A percentile compares a stretch with the other conserved stretches of the same genome.
Evolutionary conservation across 2,888 invertebrate genomes (phyloP).

Genomic region (Drosophila nr. medialis): DNA sequence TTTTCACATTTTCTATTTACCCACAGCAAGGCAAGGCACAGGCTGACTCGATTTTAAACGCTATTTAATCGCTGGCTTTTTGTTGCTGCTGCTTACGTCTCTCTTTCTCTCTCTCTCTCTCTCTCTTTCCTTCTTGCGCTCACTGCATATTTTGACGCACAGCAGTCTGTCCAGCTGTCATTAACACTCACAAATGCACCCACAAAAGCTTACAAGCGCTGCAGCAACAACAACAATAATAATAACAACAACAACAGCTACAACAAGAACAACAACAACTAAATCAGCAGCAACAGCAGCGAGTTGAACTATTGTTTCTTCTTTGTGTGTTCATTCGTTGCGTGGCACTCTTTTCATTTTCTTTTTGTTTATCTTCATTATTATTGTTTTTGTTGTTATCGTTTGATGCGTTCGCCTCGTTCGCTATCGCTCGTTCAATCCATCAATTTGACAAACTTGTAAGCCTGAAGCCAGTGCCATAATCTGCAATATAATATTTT

Average conservation of each 20-base stretch:
- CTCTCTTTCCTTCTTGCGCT: slow-evolving; percentile 16
- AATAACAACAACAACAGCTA: slow-evolving; percentile 18
- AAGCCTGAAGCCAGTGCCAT: slow-evolving; percentile 25
- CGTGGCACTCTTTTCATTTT: not conserved
- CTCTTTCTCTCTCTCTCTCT: slow-evolving; percentile 25
- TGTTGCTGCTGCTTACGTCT: slow-evolving; percentile 35
- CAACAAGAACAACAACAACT: slow-evolving; percentile 24
- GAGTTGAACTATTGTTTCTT: slow-evolving; percentile 26
- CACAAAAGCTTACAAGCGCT: slow-evolving; percentile 31
- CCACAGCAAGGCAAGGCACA: slow-evolving; percentile 31
- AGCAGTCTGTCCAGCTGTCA: slow-evolving; percentile 62
- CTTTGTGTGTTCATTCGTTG: slow-evolving; percentile 16
- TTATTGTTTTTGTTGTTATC: slow-evolving; percentile 43
- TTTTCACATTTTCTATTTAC: slow-evolving; percentile 39
- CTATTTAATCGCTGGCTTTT: slow-evolving; percentile 50
- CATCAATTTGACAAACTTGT: slow-evolving; percentile 11
- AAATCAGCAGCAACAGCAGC: slow-evolving; percentile 5
- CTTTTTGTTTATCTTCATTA: slow-evolving; percentile 7
- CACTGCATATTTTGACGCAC: slow-evolving; percentile 40
- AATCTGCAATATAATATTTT: slow-evolving; percentile 53
- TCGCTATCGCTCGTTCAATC: slow-evolving; percentile 6
- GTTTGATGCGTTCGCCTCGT: slow-evolving; percentile 30
- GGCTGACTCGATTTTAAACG: slow-evolving; percentile 46
- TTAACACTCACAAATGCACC: slow-evolving; percentile 38
- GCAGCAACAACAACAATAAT: slow-evolving; percentile 36